A percentile compares a stretch with the other conserved stretches of the same genome.
Conservation (phyloP, 2,797 vertebrate species). For the Falco biarmicus region DNA sequence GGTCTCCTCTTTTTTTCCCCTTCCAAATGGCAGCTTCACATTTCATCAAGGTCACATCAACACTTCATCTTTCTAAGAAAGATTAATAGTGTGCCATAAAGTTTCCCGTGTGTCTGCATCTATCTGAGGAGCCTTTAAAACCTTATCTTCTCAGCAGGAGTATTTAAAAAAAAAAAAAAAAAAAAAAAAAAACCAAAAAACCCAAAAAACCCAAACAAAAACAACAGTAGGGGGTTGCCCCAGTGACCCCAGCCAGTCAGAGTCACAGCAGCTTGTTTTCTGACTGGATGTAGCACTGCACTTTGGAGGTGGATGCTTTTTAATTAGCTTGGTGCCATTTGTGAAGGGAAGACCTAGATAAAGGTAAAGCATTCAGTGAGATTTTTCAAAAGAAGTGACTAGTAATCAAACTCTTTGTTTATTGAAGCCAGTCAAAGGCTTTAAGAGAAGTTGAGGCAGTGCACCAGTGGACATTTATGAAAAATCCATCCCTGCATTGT, state of each 20-base stretch:
- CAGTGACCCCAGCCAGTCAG: background rate
- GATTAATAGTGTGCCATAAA: background rate
- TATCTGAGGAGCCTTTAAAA: slow-evolving; percentile 6
- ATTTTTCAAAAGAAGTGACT: background rate
- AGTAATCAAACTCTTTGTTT: background rate
- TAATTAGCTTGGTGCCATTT: background rate
- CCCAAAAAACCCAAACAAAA: background rate
- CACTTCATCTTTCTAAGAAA: slow-evolving; percentile 4
- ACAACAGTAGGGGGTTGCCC: background rate
- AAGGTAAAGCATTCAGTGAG: background rate
- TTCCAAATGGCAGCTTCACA: background rate
- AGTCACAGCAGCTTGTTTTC: background rate
- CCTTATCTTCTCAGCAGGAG: background rate
- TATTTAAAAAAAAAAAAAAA: too few relatives aligned
- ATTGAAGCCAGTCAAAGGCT: background rate
- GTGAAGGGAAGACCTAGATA: background rate
- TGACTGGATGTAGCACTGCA: background rate
- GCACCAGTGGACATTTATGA: background rate
- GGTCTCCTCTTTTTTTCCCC: background rate
- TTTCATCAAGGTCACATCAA: background rate
- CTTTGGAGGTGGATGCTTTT: background rate
- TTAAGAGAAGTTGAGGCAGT: background rate
- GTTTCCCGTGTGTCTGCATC: background rate
- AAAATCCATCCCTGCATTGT: background rate
- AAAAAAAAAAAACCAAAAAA: too few relatives aligned